Evolutionary conservation across 2,113 vertebrate species (phyloP), one percentile per base, ranked within the genome.

Genomic region (Rostratula benghalensis): DNA sequence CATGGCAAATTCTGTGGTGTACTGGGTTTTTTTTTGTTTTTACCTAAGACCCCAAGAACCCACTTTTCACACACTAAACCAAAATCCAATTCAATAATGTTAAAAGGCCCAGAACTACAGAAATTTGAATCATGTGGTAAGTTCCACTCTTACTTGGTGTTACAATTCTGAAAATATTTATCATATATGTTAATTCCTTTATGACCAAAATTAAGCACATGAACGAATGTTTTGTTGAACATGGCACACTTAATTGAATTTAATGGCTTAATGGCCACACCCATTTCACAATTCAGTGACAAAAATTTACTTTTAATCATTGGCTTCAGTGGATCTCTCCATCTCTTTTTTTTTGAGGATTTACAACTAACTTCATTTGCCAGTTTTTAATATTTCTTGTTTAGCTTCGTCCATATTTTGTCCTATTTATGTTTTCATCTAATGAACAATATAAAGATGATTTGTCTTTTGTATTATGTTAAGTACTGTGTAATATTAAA

Each of bases 331-430:
- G 31, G 10, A 74, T 9, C 4, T 81, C 24, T 80, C 22, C 20
- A 71, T 9, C 17, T 74, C 8, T 13, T 71, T 5, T 31, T 43
- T 3, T 68, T 50, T 0, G 0, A 64, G 9, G 25, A 59, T 61
- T 73, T 84, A 25, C 8, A 59, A 12, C n/a, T 51, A 13, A 70
- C 54, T 78, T 81, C 65, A 65, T 48, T 89, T 20, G 74, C 2
- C 1, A 24, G 5, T 23, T 78, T 83, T 51, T 51, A 41, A 12
- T 51, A 25, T 53, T 54, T 78, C 24, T 74, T 68, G 16, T 46
- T 83, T 51, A 83, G 11, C 5, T 74, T 57, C 57, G 19, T 18
- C 45, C 19, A 13, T 35, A 59, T 83, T 51, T 69, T 68, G 15
- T 56, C 25, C 19, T 64, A 54, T 54, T 54, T 30, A 54, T 13